Conservation (phyloP, 2,797 vertebrate species). For the Micropoecilia bifurca region DNA sequence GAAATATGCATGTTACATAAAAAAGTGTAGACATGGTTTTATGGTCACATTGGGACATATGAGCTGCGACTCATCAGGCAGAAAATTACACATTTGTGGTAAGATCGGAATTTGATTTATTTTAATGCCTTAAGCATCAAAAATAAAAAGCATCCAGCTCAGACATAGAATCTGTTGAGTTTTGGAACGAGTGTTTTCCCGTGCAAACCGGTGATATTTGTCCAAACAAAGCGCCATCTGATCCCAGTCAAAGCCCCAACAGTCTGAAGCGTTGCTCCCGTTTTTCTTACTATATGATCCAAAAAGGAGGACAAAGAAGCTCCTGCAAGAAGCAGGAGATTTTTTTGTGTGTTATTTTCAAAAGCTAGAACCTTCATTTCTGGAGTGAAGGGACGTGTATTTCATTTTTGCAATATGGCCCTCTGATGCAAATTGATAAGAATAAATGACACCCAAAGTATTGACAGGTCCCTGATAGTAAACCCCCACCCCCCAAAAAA, state of each 20-base stretch:
- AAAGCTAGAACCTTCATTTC: conserved; percentile 30
- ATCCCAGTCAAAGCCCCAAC: background rate
- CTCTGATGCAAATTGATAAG: conserved; percentile 1
- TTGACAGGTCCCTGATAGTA: conserved; percentile 60
- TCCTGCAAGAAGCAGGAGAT: background rate
- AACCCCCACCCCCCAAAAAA: conserved; percentile 10
- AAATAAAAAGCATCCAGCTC: background rate
- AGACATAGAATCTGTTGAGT: background rate
- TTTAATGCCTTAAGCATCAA: background rate
- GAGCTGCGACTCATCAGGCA: conserved; percentile 7
- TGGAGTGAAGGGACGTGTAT: background rate
- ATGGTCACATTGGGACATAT: background rate
- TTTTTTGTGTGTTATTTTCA: background rate
- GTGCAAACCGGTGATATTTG: background rate
- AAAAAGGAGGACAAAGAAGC: background rate
- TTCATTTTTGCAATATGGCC: background rate
- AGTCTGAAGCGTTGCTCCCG: background rate
- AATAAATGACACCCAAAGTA: conserved; percentile 29
- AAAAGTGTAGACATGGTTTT: background rate
- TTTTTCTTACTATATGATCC: background rate
- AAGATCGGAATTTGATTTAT: background rate
- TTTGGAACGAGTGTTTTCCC: background rate
- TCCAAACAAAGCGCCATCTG: background rate
- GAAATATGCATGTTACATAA: background rate
- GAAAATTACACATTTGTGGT: background rate